Conservation (phyloP, 2,797 vertebrate species). For the Gadopsis marmoratus region DNA sequence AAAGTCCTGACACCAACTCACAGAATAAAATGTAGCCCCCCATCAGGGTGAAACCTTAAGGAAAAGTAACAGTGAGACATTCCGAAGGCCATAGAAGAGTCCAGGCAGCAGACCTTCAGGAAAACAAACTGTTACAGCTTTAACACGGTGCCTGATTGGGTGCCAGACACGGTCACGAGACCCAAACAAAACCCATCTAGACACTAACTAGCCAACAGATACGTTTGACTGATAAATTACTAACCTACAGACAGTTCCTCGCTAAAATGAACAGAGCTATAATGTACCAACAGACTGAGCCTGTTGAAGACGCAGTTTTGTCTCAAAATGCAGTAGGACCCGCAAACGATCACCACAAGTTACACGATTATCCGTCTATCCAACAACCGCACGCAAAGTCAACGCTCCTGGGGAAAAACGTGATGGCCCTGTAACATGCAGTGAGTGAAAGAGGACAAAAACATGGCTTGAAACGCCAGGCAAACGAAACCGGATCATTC, state of each 20-base stretch:
- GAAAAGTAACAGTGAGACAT: neutral
- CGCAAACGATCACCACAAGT: neutral
- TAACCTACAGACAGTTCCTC: neutral
- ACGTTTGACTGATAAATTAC: neutral
- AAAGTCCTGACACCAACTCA: neutral
- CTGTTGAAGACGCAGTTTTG: neutral
- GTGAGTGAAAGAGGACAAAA: neutral
- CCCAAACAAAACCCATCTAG: neutral
- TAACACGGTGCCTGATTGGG: neutral
- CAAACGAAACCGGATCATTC: neutral
- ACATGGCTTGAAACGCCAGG: neutral
- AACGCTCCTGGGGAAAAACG: neutral
- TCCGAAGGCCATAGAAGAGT: conserved; percentile 2
- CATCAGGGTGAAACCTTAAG: neutral
- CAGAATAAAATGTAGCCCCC: neutral
- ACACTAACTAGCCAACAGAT: neutral
- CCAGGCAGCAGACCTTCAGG: no score
- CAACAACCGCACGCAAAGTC: neutral
- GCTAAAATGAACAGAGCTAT: neutral
- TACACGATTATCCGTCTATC: neutral
- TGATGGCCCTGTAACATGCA: neutral
- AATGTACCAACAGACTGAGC: neutral
- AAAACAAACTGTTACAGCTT: neutral
- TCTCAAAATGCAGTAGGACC: no score
- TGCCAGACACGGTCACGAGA: neutral